phyloP scores from a whole-genome alignment of 2,888 invertebrate genomes.

The Cheilosia vernalis region DNA sequence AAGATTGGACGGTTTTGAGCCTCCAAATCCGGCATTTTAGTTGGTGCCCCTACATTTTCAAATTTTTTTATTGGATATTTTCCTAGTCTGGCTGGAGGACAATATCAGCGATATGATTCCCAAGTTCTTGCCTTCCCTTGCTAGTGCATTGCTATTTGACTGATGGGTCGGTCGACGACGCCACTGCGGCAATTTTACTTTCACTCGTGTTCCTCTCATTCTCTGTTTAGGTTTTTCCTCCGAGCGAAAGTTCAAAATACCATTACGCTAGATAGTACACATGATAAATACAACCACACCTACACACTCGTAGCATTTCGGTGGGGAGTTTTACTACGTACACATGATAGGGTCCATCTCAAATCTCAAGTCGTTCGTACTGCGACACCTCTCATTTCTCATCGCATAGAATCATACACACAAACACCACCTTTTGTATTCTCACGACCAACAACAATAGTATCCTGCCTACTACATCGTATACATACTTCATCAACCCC shows the following conservation, averaged over 20 bases:
- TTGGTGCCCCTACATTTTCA: too few species aligned
- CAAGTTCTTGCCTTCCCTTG: too few species aligned
- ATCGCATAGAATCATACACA: neutral
- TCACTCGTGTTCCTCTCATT: slow-evolving; percentile 33
- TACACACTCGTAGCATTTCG: slow-evolving; percentile 21
- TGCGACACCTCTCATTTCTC: neutral
- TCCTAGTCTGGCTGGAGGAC: too few species aligned
- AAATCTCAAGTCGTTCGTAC: neutral
- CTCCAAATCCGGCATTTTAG: too few species aligned
- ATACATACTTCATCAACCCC: slow-evolving; percentile 16
- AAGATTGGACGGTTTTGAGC: too few species aligned
- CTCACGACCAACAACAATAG: slow-evolving; percentile 5
- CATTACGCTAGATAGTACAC: slow-evolving; percentile 44
- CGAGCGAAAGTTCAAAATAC: slow-evolving; percentile 46
- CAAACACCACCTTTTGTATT: slow-evolving; percentile 14
- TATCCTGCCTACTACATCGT: slow-evolving; percentile 20
- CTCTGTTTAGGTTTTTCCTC: slow-evolving; percentile 43
- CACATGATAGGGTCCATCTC: slow-evolving; percentile 21
- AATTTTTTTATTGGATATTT: too few species aligned
- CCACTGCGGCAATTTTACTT: slow-evolving; percentile 37
- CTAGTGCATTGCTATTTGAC: too few species aligned
- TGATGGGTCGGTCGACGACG: neutral
- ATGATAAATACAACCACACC: slow-evolving; percentile 45
- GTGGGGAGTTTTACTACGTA: slow-evolving; percentile 37
- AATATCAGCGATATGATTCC: too few species aligned